Percentiles rank a stretch among this genome's conserved stretches.
phyloP scores from a whole-genome alignment of 2,797 vertebrate species.

The Platyrinchus mystaceus region DNA sequence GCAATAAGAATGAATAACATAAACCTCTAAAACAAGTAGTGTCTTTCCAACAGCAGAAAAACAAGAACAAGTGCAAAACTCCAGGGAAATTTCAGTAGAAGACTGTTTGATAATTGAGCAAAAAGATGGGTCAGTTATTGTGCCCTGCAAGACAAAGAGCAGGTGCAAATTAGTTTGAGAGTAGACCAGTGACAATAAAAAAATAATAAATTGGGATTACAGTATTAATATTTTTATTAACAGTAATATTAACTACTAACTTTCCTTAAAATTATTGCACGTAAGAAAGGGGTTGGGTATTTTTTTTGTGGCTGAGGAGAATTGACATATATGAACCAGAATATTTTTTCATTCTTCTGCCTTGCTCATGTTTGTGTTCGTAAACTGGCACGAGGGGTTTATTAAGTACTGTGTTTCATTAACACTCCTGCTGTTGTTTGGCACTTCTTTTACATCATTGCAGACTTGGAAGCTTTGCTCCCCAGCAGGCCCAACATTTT shows the following conservation, averaged over 20 bases:
- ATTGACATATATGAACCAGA: background rate
- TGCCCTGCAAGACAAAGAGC: background rate
- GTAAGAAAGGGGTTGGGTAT: background rate
- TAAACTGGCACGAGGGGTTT: background rate
- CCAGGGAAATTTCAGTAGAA: background rate
- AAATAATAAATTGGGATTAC: background rate
- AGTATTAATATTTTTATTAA: background rate
- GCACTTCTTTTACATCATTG: background rate
- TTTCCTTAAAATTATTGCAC: background rate
- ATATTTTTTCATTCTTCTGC: background rate
- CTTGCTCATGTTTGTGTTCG: background rate
- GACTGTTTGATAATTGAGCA: background rate
- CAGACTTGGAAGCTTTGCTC: background rate
- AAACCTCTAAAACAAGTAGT: background rate
- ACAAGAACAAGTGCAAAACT: background rate
- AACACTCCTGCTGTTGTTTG: background rate
- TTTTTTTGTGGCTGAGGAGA: background rate
- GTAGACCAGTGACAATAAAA: background rate
- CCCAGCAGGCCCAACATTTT: background rate
- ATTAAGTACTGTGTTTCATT: background rate
- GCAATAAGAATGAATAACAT: background rate
- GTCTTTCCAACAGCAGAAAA: background rate
- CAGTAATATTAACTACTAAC: background rate
- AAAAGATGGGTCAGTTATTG: background rate
- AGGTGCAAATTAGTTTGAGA: background rate